Base-by-base conservation (phyloP, 2,888 invertebrate species). In the Maniola hyperantus region DNA sequence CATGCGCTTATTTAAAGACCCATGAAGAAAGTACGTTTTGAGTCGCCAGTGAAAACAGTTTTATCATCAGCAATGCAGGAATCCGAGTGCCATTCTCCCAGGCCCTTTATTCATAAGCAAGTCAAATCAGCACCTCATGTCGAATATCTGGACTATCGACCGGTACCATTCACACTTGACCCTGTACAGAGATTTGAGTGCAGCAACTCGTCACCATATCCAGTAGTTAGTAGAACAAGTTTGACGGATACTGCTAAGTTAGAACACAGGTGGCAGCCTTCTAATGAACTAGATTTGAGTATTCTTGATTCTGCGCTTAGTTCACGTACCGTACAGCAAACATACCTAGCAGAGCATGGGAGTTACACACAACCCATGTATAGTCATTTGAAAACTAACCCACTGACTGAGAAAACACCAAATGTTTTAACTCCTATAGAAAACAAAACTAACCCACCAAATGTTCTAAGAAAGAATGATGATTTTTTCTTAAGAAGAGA, bases 21-120 rank as follows among this genome's bases (percentile, higher is more conserved):
- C 58, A 91, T 91, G 91, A 92, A 92, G 88, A 91, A 86, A 78
- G 91, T 92, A 73, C 84, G 91, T 46, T 92, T 92, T 77, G 82
- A 84, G 72, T 81, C 84, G 64, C 84, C 84, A 60, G 50, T 67
- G n/a, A 74, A 71, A 66, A 81, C 83, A 36, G 55, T 58, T 13
- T 26, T 51, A 69, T 67, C 67, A 44, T 68, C 72, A 67, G 74
- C 68, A 61, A 89, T 91, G 87, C 83, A 82, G 64, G 83, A 87
- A 34, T 77, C 76, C 2, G 91, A 91, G 67, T 90, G 89, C 70
- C 92, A 92, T 71, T 91, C 87, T 48, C 91, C 92, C 39, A 81
- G 92, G 57, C 91, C 91, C 0, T 85, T 84, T 70, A 73, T 87
- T 33, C 83, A 83, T 55, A 81, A 77, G 64, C 80, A 82, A 64